phyloP scores from a whole-genome alignment of 2,888 invertebrate genomes.

The Sinotaia quadrata region DNA sequence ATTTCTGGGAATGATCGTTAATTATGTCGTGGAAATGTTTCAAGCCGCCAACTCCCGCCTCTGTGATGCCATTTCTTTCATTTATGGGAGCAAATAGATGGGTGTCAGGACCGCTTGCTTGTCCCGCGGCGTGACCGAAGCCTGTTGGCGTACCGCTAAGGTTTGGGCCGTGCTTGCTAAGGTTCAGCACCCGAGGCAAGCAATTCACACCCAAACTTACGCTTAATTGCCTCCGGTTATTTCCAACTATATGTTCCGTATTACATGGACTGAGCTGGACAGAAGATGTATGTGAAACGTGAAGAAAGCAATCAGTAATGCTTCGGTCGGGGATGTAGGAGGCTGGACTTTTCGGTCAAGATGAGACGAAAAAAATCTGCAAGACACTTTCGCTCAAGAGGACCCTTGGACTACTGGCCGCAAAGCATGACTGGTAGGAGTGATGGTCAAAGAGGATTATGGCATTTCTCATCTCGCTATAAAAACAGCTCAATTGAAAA shows the following conservation, averaged over 20 bases:
- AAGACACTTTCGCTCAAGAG: not conserved
- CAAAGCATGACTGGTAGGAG: constrained; percentile 13
- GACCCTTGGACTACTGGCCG: not conserved
- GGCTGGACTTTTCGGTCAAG: not conserved
- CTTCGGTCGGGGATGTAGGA: not conserved
- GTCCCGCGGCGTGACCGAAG: constrained; percentile 4
- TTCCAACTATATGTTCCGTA: constrained; percentile 37
- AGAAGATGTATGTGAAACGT: constrained; percentile 27
- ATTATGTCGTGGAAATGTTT: constrained; percentile 38
- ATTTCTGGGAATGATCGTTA: constrained; percentile 41
- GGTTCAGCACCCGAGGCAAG: constrained; percentile 28
- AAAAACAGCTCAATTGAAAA: constrained; percentile 38
- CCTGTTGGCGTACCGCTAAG: constrained; percentile 12
- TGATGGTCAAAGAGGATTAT: constrained; percentile 22
- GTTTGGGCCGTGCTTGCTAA: constrained; percentile 1
- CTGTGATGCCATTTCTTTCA: constrained; percentile 29
- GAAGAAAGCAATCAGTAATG: constrained; percentile 33
- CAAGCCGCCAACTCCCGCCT: constrained; percentile 30
- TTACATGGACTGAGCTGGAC: constrained; percentile 25
- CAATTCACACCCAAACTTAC: constrained; percentile 32
- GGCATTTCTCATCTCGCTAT: constrained; percentile 30
- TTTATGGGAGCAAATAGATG: constrained; percentile 34
- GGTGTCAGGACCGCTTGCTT: not conserved
- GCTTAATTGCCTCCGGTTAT: constrained; percentile 33
- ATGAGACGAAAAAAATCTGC: not conserved